Evolutionary conservation across 2,113 vertebrate species (phyloP).

Genomic region (Scopus umbretta): DNA sequence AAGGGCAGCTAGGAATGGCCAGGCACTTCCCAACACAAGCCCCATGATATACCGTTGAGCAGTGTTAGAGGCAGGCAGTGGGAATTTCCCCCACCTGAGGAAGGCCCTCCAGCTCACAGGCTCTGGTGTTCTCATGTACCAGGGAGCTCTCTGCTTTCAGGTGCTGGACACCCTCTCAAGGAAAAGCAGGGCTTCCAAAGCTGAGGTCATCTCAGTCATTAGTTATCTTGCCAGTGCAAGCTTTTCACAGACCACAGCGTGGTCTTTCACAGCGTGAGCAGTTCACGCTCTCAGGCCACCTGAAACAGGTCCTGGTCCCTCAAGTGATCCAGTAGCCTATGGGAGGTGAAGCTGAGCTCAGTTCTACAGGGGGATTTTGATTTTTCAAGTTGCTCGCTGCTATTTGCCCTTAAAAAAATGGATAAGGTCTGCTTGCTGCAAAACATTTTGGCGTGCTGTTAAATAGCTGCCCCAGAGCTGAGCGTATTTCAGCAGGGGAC

Average conservation of each 20-base stretch:
- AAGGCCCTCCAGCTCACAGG: not conserved
- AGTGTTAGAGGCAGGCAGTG: not conserved
- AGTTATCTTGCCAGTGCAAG: not conserved
- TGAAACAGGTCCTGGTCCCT: not conserved
- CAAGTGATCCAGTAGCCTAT: accelerated
- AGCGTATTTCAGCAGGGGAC: accelerated
- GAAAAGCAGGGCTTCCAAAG: not conserved
- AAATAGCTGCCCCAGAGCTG: not conserved
- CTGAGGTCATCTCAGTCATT: not conserved
- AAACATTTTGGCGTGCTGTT: not conserved
- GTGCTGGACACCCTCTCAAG: not conserved
- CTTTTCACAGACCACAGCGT: not conserved
- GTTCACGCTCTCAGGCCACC: not conserved
- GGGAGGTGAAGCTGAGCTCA: not conserved
- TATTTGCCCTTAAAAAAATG: not conserved
- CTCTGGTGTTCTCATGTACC: not conserved
- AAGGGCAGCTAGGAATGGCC: not conserved
- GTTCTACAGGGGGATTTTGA: not conserved
- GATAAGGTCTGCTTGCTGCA: not conserved
- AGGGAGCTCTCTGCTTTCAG: not conserved
- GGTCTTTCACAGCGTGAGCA: no score
- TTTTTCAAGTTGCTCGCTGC: not conserved
- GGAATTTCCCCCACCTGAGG: not conserved
- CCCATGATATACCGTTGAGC: accelerated
- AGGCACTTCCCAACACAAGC: accelerated